phyloP scores from a whole-genome alignment of 2,113 vertebrate genomes.

The Promerops cafer region DNA sequence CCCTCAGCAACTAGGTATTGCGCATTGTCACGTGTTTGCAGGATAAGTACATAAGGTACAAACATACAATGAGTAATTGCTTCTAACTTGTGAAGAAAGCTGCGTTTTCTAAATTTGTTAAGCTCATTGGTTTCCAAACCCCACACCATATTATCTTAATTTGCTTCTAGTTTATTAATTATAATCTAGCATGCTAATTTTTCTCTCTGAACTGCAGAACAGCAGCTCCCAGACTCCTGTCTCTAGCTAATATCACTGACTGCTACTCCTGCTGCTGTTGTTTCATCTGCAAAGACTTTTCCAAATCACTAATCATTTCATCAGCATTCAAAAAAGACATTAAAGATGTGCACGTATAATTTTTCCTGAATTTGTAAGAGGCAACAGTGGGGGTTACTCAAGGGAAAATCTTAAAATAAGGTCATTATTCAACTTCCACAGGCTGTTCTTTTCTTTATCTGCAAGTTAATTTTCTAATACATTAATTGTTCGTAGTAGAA shows the following conservation, averaged over 20 bases:
- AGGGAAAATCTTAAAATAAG: conserved; percentile 40
- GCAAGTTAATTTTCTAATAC: conserved; percentile 28
- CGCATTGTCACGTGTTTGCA: not conserved
- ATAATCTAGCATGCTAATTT: not conserved
- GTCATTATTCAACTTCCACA: conserved; percentile 28
- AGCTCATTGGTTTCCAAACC: not conserved
- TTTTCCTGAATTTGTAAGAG: conserved; percentile 16
- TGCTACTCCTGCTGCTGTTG: conserved; percentile 9
- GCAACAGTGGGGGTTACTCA: conserved; percentile 7
- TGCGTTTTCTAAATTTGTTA: not conserved
- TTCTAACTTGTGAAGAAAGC: not conserved
- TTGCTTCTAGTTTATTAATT: conserved; percentile 7
- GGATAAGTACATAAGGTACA: not conserved
- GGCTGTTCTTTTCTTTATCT: conserved; percentile 37
- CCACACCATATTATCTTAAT: not conserved
- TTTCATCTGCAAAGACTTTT: conserved; percentile 26
- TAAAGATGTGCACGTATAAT: not conserved
- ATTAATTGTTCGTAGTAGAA: not conserved
- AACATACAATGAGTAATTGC: not conserved
- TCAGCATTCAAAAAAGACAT: conserved; percentile 39
- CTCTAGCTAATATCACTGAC: not conserved
- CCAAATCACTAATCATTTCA: conserved; percentile 19
- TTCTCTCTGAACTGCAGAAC: not conserved
- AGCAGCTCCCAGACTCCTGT: not conserved
- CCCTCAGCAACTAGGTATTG: not conserved